Conservation (phyloP, 2,113 vertebrate genomes). For the Carassius auratus region DNA sequence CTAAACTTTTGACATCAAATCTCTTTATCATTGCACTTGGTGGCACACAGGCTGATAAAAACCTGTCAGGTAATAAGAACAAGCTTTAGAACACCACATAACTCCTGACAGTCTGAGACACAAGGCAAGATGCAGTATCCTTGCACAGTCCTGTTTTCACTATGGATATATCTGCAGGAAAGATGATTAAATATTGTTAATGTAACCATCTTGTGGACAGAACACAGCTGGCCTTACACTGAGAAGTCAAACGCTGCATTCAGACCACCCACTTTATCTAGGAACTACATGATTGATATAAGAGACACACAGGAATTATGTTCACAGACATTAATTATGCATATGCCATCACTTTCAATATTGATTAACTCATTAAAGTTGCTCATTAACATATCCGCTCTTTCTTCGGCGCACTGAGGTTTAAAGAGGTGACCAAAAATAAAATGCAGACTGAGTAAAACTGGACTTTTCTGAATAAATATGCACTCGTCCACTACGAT, state of each 20-base stretch:
- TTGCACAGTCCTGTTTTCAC: neutral
- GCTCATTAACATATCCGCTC: neutral
- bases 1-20: constrained; percentile 17
- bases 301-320: constrained; percentile 7
- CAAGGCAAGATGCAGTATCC: neutral
- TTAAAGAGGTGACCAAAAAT: constrained; percentile 1
- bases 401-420: neutral
- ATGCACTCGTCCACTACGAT: neutral
- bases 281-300: constrained; percentile 18
- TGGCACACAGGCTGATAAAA: constrained; percentile 20
- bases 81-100: constrained; percentile 1
- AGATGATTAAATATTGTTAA: neutral
- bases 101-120: neutral
- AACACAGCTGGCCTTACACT: neutral
- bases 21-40: constrained; percentile 8
- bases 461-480: neutral
- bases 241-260: neutral
- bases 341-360: constrained; percentile 18
- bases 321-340: constrained; percentile 18
- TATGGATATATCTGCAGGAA: neutral
- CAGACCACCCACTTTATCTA: neutral
- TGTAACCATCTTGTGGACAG: neutral
- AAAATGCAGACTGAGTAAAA: neutral
- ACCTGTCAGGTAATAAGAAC: constrained; percentile 23
- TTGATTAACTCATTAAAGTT: neutral